Evolutionary conservation across 2,888 invertebrate genomes (phyloP).

Genomic region (Lamellibrachia columna): DNA sequence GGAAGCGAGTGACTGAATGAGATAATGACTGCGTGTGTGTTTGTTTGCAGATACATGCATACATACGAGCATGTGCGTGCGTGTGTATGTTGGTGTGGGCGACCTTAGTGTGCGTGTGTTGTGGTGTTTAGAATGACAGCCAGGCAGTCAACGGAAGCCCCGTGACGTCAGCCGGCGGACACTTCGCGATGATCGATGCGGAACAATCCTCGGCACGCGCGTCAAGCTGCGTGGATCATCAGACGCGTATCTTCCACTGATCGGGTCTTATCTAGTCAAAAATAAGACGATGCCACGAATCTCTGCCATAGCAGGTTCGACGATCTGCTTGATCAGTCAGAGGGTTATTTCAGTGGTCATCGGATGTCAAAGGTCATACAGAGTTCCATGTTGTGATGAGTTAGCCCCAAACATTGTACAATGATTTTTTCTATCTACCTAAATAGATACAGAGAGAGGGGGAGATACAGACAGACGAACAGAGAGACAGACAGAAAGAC

Average conservation of each 20-base stretch:
- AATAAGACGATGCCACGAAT: not conserved
- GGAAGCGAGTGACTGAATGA: not conserved
- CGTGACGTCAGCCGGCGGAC: not conserved
- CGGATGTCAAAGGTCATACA: not conserved
- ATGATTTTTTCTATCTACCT: not conserved
- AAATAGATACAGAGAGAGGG: not conserved
- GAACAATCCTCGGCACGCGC: too few species aligned
- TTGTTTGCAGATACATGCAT: not conserved
- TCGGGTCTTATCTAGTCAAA: not conserved
- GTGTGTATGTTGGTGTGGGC: not conserved
- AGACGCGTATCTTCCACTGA: not conserved
- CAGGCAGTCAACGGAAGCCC: not conserved
- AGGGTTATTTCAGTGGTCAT: slow-evolving; percentile 7
- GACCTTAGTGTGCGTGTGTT: not conserved
- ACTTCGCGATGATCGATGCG: not conserved
- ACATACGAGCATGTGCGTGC: not conserved
- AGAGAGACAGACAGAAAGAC: not conserved
- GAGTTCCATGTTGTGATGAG: not conserved
- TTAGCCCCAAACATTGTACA: not conserved
- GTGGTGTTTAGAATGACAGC: not conserved
- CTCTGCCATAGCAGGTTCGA: not conserved
- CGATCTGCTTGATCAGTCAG: not conserved
- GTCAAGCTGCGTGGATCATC: too few species aligned
- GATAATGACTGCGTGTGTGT: not conserved
- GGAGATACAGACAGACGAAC: not conserved